phyloP scores from a whole-genome alignment of 2,888 invertebrate species.

The Dryomyza anilis region DNA sequence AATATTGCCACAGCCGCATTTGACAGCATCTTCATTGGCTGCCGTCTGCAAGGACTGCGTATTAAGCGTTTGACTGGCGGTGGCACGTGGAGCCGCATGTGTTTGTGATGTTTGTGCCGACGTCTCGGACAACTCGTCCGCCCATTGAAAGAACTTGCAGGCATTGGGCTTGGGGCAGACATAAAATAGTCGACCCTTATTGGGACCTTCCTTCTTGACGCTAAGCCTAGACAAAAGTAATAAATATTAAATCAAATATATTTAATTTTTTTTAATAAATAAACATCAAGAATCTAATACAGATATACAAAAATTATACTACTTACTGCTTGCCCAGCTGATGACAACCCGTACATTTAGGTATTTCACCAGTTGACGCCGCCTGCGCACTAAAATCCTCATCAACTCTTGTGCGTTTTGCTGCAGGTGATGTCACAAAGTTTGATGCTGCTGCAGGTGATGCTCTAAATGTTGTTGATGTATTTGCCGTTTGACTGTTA shows the following conservation, averaged over 20 bases:
- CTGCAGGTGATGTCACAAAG: no score
- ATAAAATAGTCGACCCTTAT: constrained; percentile 82
- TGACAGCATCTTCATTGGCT: constrained; percentile 22
- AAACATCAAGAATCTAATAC: background rate
- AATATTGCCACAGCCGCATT: constrained; percentile 47
- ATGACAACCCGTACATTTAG: constrained; percentile 53
- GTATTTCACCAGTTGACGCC: background rate
- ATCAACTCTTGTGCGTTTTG: no score
- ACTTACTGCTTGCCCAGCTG: constrained; percentile 46
- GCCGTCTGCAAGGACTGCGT: background rate
- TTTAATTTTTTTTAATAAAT: background rate
- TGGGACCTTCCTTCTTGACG: constrained; percentile 81
- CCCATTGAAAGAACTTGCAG: constrained; percentile 88
- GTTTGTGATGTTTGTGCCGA: background rate
- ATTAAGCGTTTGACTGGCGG: background rate
- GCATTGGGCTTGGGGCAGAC: constrained; percentile 67
- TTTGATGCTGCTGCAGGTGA: no score
- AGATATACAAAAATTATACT: background rate
- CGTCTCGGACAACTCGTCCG: constrained; percentile 65
- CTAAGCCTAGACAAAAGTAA: no score
- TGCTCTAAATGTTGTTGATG: no score
- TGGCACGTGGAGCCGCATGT: background rate
- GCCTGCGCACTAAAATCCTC: no score
- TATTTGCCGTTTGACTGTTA: no score
- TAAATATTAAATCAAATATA: constrained; percentile 45